A percentile compares a stretch with the other conserved stretches of the same genome.
Conservation (phyloP, 2,797 vertebrate species). For the Lacerta viridis region DNA sequence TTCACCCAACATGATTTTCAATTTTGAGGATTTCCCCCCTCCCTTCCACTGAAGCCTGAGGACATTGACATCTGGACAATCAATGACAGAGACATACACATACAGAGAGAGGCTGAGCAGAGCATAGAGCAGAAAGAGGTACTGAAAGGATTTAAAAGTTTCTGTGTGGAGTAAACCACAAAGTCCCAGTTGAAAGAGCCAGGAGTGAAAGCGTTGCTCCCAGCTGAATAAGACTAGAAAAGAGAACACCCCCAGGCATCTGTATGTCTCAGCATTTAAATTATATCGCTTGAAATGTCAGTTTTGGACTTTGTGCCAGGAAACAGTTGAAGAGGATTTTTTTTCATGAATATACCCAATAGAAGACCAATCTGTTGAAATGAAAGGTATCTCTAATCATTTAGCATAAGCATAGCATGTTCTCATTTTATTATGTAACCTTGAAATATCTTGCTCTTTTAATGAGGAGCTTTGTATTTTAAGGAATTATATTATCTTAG, state of each 20-base stretch:
- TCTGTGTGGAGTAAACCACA: slow-evolving; percentile 77
- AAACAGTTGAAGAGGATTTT: slow-evolving; percentile 79
- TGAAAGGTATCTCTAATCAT: slow-evolving; percentile 85
- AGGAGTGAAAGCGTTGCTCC: slow-evolving; percentile 81
- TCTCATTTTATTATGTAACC: slow-evolving; percentile 83
- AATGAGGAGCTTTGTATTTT: slow-evolving; percentile 80
- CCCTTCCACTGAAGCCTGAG: slow-evolving; percentile 64
- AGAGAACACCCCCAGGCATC: slow-evolving; percentile 85
- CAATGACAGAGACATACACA: slow-evolving; percentile 39
- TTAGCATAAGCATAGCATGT: slow-evolving; percentile 79
- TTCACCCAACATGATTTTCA: slow-evolving; percentile 53
- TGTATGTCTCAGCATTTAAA: slow-evolving; percentile 85
- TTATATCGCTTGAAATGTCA: slow-evolving; percentile 83
- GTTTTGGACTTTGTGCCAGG: slow-evolving; percentile 83
- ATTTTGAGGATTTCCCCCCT: slow-evolving; percentile 53
- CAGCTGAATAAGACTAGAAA: slow-evolving; percentile 81
- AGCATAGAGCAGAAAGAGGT: slow-evolving; percentile 57
- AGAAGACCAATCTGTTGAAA: slow-evolving; percentile 85
- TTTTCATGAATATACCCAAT: slow-evolving; percentile 80
- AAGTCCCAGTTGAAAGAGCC: slow-evolving; percentile 83
- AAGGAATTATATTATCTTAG: slow-evolving; percentile 73
- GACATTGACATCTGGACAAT: slow-evolving; percentile 67
- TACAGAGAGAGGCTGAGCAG: neutral
- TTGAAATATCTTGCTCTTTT: slow-evolving; percentile 80
- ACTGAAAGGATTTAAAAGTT: slow-evolving; percentile 77